These are phyloP conservation scores for Callinectes sapidus DNA, from an alignment of 2,888 invertebrate genomes.

Conservation along the genomic window DNA sequence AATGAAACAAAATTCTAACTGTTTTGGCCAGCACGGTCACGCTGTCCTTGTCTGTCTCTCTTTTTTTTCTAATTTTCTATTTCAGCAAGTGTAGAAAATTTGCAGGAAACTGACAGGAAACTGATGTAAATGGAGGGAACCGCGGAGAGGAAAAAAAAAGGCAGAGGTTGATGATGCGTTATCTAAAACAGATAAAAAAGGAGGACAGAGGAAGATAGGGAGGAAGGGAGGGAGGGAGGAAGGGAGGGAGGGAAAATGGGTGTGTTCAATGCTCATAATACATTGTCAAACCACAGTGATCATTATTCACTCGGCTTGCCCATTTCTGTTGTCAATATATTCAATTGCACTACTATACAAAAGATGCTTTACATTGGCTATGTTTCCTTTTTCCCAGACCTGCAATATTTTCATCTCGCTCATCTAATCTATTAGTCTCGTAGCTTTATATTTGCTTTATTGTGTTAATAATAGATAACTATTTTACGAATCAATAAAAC, in stretches of 20 bases:
- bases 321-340: background rate
- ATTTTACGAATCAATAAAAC: too few relatives aligned
- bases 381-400: background rate
- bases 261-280: background rate
- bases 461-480: too few relatives aligned
- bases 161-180: background rate
- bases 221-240: background rate
- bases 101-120: constrained; percentile 5
- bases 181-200: background rate
- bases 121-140: background rate
- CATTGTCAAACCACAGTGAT: background rate
- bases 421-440: background rate
- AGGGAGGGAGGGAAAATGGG: background rate
- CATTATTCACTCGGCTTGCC: background rate
- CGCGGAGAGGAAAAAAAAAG: background rate
- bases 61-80: background rate
- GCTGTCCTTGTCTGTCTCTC: background rate
- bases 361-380: background rate
- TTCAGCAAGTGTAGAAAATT: background rate
- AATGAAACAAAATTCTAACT: background rate
- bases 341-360: background rate
- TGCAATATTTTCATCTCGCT: background rate
- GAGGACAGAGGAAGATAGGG: too few relatives aligned
- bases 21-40: background rate
- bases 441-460: too few relatives aligned